These are phyloP conservation scores for Gobionotothen gibberifrons DNA, from an alignment of 2,797 vertebrate species.

Conservation along the genomic window DNA sequence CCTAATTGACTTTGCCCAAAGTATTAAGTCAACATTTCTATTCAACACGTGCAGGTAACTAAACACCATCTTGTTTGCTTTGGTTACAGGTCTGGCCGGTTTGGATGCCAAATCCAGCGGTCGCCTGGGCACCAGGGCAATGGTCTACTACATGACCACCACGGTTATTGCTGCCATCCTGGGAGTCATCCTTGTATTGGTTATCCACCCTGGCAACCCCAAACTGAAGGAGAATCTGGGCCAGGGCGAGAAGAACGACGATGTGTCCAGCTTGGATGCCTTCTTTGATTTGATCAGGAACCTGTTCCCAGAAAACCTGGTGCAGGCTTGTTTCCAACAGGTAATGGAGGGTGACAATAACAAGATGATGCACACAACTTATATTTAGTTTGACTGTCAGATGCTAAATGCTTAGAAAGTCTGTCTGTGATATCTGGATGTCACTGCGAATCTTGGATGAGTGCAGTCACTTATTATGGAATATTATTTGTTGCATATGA, in stretches of 20 bases:
- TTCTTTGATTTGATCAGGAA: conserved; percentile 98
- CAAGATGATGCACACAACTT: neutral
- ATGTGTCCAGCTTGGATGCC: conserved; percentile 97
- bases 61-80: conserved; percentile 51
- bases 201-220: conserved; percentile 97
- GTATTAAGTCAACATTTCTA: conserved; percentile 41
- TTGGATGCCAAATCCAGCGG: conserved; percentile 98
- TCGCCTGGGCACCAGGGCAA: conserved; percentile 95
- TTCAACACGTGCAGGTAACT: conserved; percentile 23
- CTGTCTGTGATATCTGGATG: neutral
- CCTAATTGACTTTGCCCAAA: conserved; percentile 12
- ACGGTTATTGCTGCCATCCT: conserved; percentile 96
- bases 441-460: neutral
- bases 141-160: conserved; percentile 98
- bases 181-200: conserved; percentile 96
- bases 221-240: conserved; percentile 96
- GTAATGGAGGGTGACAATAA: conserved; percentile 72
- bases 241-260: conserved; percentile 93
- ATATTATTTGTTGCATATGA: neutral
- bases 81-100: conserved; percentile 90
- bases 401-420: neutral
- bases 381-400: neutral
- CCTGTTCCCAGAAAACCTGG: conserved; percentile 97
- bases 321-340: conserved; percentile 99
- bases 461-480: conserved; percentile 4